phyloP scores from a whole-genome alignment of 2,888 invertebrate genomes.

The Scaeva pyrastri region DNA sequence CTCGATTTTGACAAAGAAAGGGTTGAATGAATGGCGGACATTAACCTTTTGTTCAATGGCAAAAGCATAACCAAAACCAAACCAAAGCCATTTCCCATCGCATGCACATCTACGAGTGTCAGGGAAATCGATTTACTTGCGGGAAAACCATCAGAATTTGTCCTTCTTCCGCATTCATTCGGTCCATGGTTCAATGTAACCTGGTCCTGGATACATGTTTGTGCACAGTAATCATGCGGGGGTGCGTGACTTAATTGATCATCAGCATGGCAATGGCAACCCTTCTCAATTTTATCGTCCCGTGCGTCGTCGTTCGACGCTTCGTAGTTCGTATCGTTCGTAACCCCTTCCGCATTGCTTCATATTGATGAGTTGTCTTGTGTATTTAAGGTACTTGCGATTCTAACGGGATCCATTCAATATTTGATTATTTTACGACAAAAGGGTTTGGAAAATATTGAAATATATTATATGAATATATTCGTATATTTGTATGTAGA shows the following conservation, averaged over 20 bases:
- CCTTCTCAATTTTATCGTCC: constrained; percentile 62
- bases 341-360: constrained; percentile 78
- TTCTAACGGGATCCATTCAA: constrained; percentile 73
- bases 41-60: constrained; percentile 66
- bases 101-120: constrained; percentile 54
- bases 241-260: constrained; percentile 74
- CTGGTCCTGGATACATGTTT: constrained; percentile 16
- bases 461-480: constrained; percentile 18
- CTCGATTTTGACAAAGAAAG: constrained; percentile 43
- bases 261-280: constrained; percentile 41
- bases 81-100: constrained; percentile 57
- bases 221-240: constrained; percentile 71
- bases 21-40: constrained; percentile 72
- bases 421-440: constrained; percentile 63
- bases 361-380: constrained; percentile 68
- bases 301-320: not conserved
- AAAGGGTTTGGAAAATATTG: constrained; percentile 52
- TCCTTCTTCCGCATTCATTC: constrained; percentile 71
- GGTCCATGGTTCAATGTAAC: not conserved
- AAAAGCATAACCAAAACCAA: constrained; percentile 57
- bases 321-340: constrained; percentile 48
- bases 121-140: constrained; percentile 58
- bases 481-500: too few species aligned
- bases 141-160: constrained; percentile 57
- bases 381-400: constrained; percentile 60